A percentile compares a stretch with the other conserved stretches of the same genome.
These are phyloP conservation scores for Drosophila bocqueti DNA, from an alignment of 1,140 invertebrate genomes.

Conservation along the genomic window DNA sequence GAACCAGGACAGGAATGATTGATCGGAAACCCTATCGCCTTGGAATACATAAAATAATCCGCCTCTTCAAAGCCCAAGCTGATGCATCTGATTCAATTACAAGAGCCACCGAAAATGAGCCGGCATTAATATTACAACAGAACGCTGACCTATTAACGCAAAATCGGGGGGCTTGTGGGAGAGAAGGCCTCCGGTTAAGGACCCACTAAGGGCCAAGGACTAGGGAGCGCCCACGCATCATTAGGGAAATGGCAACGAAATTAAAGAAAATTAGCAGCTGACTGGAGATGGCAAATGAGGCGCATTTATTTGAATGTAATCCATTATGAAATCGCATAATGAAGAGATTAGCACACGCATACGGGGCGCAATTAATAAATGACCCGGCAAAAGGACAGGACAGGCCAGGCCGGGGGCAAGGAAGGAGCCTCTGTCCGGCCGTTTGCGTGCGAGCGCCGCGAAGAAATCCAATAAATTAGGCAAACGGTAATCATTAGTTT, in stretches of 20 bases:
- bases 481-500: conserved; percentile 71
- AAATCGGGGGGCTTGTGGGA: neutral
- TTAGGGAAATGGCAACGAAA: conserved; percentile 76
- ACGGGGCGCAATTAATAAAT: conserved; percentile 78
- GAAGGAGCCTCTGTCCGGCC: conserved; percentile 6
- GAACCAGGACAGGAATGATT: neutral
- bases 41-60: neutral
- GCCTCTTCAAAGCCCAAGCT: conserved; percentile 12
- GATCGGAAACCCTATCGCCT: neutral
- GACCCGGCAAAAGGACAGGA: conserved; percentile 50
- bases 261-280: conserved; percentile 75
- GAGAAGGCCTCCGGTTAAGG: neutral
- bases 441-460: conserved; percentile 55
- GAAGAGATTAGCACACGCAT: conserved; percentile 79
- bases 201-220: conserved; percentile 4
- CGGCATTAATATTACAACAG: conserved; percentile 70
- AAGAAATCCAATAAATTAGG: conserved; percentile 77
- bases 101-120: conserved; percentile 61
- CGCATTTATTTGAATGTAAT: conserved; percentile 82
- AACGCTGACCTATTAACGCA: conserved; percentile 23
- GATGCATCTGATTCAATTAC: conserved; percentile 77
- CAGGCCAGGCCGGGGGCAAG: neutral
- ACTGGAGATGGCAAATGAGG: conserved; percentile 62
- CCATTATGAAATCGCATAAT: conserved; percentile 83
- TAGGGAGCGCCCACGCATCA: conserved; percentile 50